Base-by-base conservation (phyloP, 2,797 vertebrate genomes). In the Hozukius guyotensis region DNA sequence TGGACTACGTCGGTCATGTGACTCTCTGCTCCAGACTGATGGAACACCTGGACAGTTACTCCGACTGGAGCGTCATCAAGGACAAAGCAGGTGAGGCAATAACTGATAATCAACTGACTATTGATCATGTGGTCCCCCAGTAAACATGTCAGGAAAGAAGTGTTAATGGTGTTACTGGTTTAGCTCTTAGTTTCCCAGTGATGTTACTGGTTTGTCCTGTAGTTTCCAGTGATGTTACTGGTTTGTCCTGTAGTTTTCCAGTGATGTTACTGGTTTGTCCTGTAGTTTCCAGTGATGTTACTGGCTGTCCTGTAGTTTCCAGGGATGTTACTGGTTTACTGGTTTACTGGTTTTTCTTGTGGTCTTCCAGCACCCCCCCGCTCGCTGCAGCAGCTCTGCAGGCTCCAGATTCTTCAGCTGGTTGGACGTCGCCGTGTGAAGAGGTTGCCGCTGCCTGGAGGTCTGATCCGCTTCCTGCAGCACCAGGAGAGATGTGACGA, bases 1-100 rank as follows among this genome's bases (percentile, higher is more conserved):
- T 99, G 90, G 97, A 99, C 94, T 99, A 99, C 0, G 97, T 99
- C 32, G 97, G 98, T 68, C 96, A 98, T 0, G 97, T 98, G 87
- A 96, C 94, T 56, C 96, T 99, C 16, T 99, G 98, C 86, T 96
- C 97, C 1, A 92, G 96, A 59, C 94, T 99, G 71, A 95, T 94
- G 78, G 97, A 99, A 59, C 98, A 99, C 68, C 96, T 99, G 64
- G 97, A 99, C 87, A 98, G 97, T 93, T 99, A 95, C 49, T 90
- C 96, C 0, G 97, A 94, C 52, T 99, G 98, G 98, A 95, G 93
- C 0, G 11, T 72, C 81, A 98, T 99, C 90, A 98, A 96, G 88
- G 96, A 96, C 65, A 99, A 97, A 96, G 96, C 97, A 94, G 95
- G 98, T 99, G 94, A 67, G 78, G 73, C 18, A 60, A 9, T 13